Base-by-base conservation (phyloP, 2,888 invertebrate genomes). In the Himalopsyche anomala region DNA sequence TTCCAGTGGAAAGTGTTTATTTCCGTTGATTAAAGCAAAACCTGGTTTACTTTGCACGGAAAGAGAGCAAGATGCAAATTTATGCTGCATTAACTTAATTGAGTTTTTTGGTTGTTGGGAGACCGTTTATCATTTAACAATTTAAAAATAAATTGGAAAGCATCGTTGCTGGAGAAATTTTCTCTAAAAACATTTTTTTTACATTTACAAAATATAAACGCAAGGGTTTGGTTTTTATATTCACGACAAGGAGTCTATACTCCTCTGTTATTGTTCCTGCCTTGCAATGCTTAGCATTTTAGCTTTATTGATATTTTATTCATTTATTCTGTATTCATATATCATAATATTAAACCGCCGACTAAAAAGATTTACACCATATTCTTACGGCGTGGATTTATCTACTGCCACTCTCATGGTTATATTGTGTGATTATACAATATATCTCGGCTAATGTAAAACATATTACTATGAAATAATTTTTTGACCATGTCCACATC, bases 271-370 rank as follows among this genome's bases (percentile, higher is more conserved):
- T 74, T 74, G 74, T 74, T 74, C 74, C 74, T 74, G 28, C 38
- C 74, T 19, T 74, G 74, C 74, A 36, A 36, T 36, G 74, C 74
- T 74, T 36, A 74, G 38, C 36, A 62, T 74, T 74, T 38, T 36
- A 74, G 74, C 74, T 74, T 74, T 74, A 74, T 74, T 38, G 74
- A 74, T 74, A 74, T 74, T 74, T 74, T 74, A 74, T 74, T 74
- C 74, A 74, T 74, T 74, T 74, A 74, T 74, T 19, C 74, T 74
- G 74, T 74, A 15, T 74, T 38, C 74, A 74, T 74, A 74, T 74
- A 74, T 74, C 74, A 74, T 74, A 74, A 51, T 36, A 74, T 36
- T 74, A 74, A 36, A 74, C 36, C 74, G 11, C 74, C 36, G 28
- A 15, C 28, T 62, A 62, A 28, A 62, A 19, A 62, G 62, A 62